Conservation (phyloP, 2,113 vertebrate genomes). For the Sus scrofa region DNA sequence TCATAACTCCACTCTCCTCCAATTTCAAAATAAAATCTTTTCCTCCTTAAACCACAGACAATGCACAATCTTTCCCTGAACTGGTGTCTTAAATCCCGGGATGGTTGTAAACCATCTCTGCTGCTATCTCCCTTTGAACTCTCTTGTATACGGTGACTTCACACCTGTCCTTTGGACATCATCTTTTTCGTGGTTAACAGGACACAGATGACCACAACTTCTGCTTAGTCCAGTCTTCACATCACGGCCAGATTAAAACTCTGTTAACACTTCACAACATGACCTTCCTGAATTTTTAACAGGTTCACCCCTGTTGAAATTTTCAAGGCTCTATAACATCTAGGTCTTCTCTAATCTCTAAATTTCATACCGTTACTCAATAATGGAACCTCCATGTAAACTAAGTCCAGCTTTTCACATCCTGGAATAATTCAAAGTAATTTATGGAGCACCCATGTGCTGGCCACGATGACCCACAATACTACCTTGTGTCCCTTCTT, state of each 20-base stretch:
- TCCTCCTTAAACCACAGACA: not conserved
- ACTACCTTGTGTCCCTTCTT: not conserved
- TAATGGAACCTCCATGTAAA: not conserved
- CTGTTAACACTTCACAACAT: not conserved
- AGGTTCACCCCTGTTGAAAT: not conserved
- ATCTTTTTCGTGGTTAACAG: not conserved
- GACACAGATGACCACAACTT: not conserved
- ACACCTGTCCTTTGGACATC: not conserved
- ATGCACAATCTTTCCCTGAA: not conserved
- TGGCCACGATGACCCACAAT: not conserved
- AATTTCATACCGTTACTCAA: not conserved
- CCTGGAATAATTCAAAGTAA: not conserved
- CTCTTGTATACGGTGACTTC: not conserved
- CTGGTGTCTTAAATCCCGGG: not conserved
- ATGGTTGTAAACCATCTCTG: not conserved
- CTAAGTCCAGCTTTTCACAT: not conserved
- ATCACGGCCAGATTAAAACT: not conserved
- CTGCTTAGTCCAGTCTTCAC: not conserved
- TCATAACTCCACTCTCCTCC: not conserved
- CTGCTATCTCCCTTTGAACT: not conserved
- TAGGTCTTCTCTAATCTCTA: not conserved
- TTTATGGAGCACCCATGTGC: not conserved
- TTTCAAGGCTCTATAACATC: not conserved
- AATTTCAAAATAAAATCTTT: conserved; percentile 45
- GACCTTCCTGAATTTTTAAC: not conserved